Percentiles rank a stretch among this genome's conserved stretches.
These are phyloP conservation scores for Drosophila fungiperda DNA, from an alignment of 2,888 invertebrate species.

Conservation along the genomic window DNA sequence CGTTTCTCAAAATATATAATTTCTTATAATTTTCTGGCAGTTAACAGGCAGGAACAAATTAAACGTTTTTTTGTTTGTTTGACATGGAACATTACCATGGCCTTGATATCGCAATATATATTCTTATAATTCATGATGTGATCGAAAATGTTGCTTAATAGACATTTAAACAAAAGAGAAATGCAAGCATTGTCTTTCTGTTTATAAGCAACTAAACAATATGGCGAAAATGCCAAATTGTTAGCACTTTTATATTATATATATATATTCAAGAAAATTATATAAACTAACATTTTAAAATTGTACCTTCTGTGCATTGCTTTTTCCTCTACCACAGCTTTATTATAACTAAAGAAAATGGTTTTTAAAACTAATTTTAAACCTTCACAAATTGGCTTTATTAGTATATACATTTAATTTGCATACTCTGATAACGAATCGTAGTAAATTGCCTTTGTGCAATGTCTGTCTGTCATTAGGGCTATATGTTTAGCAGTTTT, in stretches of 20 bases:
- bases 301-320: background rate
- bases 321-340: no score
- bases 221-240: background rate
- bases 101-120: background rate
- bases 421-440: background rate
- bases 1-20: slow-evolving; percentile 31
- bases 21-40: slow-evolving; percentile 19
- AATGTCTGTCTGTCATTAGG: background rate
- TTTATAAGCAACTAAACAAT: background rate
- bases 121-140: background rate
- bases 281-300: background rate
- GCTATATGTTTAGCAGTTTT: background rate
- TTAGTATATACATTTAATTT: background rate
- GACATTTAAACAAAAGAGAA: background rate
- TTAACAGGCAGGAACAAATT: background rate
- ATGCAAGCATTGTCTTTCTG: no score
- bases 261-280: no score
- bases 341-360: background rate
- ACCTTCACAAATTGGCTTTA: background rate
- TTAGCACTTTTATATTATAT: background rate
- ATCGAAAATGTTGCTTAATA: background rate
- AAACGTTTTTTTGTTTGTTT: background rate
- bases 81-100: background rate
- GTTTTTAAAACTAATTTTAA: background rate
- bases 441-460: background rate